phyloP scores from a whole-genome alignment of 1,140 invertebrate genomes.

The Drosophila nebulosa region DNA sequence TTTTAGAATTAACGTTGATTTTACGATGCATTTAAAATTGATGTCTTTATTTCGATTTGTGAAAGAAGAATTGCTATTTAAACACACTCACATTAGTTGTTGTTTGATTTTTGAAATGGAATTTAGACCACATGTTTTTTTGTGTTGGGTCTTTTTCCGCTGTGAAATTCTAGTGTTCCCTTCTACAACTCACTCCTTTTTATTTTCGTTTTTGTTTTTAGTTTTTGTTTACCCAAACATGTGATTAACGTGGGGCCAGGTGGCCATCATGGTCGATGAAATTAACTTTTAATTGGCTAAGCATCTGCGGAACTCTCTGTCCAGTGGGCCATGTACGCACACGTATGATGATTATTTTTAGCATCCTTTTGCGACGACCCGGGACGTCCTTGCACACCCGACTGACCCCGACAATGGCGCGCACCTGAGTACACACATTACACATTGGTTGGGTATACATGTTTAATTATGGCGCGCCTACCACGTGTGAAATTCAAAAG shows the following conservation, averaged over 20 bases:
- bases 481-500: neutral
- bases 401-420: constrained; percentile 20
- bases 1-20: neutral
- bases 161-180: constrained; percentile 23
- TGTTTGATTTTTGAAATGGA: constrained; percentile 36
- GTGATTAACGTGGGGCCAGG: constrained; percentile 24
- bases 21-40: too few species aligned
- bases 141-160: constrained; percentile 2
- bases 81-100: constrained; percentile 29
- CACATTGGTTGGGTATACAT: constrained; percentile 14
- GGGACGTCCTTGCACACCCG: constrained; percentile 17
- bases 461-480: neutral
- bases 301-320: constrained; percentile 7
- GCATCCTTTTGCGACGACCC: constrained; percentile 39
- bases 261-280: constrained; percentile 30
- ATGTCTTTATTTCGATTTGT: neutral
- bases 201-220: constrained; percentile 17
- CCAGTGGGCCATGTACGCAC: constrained; percentile 10
- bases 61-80: neutral
- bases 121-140: constrained; percentile 36
- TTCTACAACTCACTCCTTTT: neutral
- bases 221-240: constrained; percentile 45
- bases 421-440: constrained; percentile 42
- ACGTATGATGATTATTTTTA: constrained; percentile 66
- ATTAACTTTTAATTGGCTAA: constrained; percentile 71